Conservation (phyloP, 2,797 vertebrate species). For the Sebastes diploproa region DNA sequence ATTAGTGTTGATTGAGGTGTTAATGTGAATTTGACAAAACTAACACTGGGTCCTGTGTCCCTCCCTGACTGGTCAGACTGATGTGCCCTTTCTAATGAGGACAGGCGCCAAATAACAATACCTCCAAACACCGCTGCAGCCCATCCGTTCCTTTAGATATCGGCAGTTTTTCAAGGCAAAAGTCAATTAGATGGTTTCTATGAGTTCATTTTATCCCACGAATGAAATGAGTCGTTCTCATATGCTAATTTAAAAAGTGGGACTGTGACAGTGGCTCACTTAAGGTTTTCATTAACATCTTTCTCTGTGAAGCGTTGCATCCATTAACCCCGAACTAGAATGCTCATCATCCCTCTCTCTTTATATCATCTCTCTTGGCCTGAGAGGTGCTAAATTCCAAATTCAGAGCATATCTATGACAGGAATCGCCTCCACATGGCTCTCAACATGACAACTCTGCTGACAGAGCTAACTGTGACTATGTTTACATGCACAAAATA, state of each 20-base stretch:
- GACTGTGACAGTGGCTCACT: slow-evolving; percentile 47
- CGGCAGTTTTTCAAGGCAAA: slow-evolving; percentile 10
- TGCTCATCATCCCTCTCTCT: neutral
- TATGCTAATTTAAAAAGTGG: slow-evolving; percentile 40
- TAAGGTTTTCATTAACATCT: slow-evolving; percentile 39
- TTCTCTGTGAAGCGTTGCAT: slow-evolving; percentile 17
- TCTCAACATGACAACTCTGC: neutral
- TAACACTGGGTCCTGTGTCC: slow-evolving; percentile 22
- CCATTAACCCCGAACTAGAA: slow-evolving; percentile 33
- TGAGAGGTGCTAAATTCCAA: neutral
- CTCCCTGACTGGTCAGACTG: slow-evolving; percentile 5
- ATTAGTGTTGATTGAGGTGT: slow-evolving; percentile 73
- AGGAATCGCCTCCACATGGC: neutral
- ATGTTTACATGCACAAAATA: too few species aligned
- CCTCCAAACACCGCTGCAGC: neutral
- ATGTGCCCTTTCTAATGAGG: neutral
- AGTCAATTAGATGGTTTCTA: slow-evolving; percentile 49
- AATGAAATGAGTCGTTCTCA: slow-evolving; percentile 41
- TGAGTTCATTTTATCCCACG: slow-evolving; percentile 35
- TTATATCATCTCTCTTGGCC: neutral
- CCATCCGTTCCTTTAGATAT: neutral
- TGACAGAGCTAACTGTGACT: too few species aligned
- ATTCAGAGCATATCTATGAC: too few species aligned
- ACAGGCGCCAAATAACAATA: neutral
- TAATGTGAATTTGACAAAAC: slow-evolving; percentile 66